Percentiles rank a stretch among this genome's conserved stretches.
phyloP scores from a whole-genome alignment of 2,113 vertebrate genomes.

The Thamnophis sirtalis region DNA sequence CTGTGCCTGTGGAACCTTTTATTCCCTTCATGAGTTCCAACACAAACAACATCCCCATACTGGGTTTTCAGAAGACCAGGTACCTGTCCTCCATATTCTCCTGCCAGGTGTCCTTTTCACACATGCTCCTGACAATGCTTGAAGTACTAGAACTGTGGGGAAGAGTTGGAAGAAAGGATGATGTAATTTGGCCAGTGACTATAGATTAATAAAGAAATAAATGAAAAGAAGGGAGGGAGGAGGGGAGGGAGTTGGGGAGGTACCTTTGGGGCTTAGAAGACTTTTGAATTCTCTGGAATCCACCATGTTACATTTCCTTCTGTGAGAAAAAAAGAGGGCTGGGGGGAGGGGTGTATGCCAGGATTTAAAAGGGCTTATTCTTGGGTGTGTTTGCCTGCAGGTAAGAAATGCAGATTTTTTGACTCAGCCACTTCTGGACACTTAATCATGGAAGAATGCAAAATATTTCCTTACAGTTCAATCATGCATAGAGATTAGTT shows the following conservation, averaged over 20 bases:
- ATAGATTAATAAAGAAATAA: background rate
- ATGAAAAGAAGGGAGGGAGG: background rate
- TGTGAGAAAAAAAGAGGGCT: background rate
- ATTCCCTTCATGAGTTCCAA: background rate
- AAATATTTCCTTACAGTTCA: background rate
- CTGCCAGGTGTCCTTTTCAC: background rate
- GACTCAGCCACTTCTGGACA: background rate
- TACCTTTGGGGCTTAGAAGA: background rate
- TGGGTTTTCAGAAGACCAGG: background rate
- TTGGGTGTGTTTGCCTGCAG: background rate
- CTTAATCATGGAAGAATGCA: background rate
- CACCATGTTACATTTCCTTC: background rate
- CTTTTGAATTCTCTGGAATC: background rate
- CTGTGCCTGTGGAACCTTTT: background rate
- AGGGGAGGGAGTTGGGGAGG: background rate
- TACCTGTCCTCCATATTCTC: background rate
- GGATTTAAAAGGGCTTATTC: background rate
- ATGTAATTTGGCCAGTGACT: background rate
- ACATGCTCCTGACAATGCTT: background rate
- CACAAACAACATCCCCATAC: accelerated
- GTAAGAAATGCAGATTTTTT: background rate
- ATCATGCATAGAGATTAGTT: background rate
- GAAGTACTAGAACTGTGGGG: background rate
- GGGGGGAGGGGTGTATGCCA: background rate
- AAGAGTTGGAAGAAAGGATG: background rate